Conservation (phyloP, 2,113 vertebrate species). For the Noctilio leporinus region DNA sequence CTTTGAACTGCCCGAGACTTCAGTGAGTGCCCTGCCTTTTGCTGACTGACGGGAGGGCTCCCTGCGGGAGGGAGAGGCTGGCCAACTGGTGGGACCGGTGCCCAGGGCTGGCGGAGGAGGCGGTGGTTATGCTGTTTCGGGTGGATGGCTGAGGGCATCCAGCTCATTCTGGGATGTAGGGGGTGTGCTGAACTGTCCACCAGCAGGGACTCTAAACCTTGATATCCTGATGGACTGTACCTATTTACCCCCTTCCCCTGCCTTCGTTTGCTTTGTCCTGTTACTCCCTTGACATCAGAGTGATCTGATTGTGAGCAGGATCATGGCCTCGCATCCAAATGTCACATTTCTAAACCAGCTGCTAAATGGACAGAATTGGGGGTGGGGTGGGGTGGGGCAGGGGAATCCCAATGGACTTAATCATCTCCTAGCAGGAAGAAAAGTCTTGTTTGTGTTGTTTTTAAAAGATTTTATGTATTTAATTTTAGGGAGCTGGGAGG, state of each 20-base stretch:
- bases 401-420: background rate
- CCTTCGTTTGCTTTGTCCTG: background rate
- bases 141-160: background rate
- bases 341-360: background rate
- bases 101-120: background rate
- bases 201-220: background rate
- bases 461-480: too few species aligned
- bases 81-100: background rate
- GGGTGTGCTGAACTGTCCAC: accelerated
- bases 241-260: accelerated
- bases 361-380: background rate
- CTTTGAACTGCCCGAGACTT: slow-evolving; percentile 90
- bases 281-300: background rate
- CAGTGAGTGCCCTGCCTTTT: slow-evolving; percentile 82
- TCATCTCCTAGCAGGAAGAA: background rate
- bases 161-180: accelerated
- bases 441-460: too few species aligned
- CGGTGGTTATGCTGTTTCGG: background rate
- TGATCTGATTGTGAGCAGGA: background rate
- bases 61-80: background rate
- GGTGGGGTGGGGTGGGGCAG: background rate
- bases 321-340: accelerated
- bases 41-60: background rate
- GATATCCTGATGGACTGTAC: background rate
- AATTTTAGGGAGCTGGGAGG: too few species aligned